A percentile compares a stretch with the other conserved stretches of the same genome.
Evolutionary conservation across 2,888 invertebrate species (phyloP).

Genomic region (Heteropelma amictum): DNA sequence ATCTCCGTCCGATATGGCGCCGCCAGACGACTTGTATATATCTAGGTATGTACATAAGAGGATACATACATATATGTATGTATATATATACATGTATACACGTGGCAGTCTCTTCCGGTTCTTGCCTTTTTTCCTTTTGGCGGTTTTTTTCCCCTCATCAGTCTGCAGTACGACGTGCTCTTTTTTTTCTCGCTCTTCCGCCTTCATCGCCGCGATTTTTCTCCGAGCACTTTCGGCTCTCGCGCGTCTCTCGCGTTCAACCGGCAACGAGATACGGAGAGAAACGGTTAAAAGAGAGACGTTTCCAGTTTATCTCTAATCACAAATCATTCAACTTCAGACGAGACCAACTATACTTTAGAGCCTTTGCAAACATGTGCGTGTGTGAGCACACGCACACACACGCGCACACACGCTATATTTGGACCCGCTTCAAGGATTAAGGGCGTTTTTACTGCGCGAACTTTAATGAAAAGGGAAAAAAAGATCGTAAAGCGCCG

Average conservation of each 20-base stretch:
- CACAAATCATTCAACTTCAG: background rate
- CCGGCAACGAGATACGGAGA: background rate
- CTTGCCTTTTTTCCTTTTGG: background rate
- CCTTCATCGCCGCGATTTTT: constrained; percentile 11
- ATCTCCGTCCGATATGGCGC: constrained; percentile 24
- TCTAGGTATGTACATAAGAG: background rate
- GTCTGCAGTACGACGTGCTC: background rate
- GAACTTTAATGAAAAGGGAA: too few species aligned
- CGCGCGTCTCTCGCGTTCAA: background rate
- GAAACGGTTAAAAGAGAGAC: background rate
- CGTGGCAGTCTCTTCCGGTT: background rate
- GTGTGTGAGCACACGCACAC: too few species aligned
- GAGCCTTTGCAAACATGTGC: too few species aligned
- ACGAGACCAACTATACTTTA: too few species aligned
- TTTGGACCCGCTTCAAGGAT: too few species aligned
- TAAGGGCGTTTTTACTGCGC: too few species aligned
- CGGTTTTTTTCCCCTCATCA: background rate
- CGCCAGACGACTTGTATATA: background rate
- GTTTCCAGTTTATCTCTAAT: constrained; percentile 4
- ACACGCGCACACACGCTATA: too few species aligned
- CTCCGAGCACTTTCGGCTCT: constrained; percentile 1
- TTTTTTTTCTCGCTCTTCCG: background rate
- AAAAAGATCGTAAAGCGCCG: too few species aligned
- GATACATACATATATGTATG: background rate
- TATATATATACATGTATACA: background rate